phyloP scores from a whole-genome alignment of 2,888 invertebrate genomes.

The Dugesia japonica region DNA sequence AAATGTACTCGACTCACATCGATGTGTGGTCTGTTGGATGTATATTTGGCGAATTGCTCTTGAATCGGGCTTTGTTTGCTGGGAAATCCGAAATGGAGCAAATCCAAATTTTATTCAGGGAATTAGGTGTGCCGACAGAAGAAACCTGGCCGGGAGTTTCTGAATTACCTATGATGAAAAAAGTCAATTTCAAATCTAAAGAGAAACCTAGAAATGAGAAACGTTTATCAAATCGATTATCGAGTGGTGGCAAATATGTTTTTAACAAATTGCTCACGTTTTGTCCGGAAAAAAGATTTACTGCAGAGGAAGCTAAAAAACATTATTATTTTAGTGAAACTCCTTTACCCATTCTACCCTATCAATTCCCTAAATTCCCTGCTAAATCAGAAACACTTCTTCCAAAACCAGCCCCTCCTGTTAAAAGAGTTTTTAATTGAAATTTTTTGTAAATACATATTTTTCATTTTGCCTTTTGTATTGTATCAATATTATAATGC shows the following conservation, averaged over 20 bases:
- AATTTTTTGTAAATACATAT: neutral
- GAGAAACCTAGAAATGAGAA: constrained; percentile 49
- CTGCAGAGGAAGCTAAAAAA: constrained; percentile 70
- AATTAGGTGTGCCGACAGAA: constrained; percentile 85
- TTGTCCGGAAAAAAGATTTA: constrained; percentile 68
- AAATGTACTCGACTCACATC: constrained; percentile 80
- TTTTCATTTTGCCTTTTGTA: neutral
- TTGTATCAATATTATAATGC: too few relatives aligned
- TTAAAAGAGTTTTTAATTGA: constrained; percentile 20
- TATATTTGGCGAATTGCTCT: constrained; percentile 83
- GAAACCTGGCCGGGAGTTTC: constrained; percentile 83
- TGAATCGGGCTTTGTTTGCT: constrained; percentile 84
- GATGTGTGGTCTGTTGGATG: constrained; percentile 95
- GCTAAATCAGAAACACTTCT: constrained; percentile 62
- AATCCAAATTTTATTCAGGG: constrained; percentile 71
- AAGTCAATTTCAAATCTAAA: constrained; percentile 67
- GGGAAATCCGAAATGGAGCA: constrained; percentile 92
- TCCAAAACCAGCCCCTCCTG: neutral
- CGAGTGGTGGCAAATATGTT: neutral
- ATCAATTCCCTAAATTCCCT: constrained; percentile 98
- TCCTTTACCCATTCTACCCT: constrained; percentile 79
- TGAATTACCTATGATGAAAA: constrained; percentile 75
- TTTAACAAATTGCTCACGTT: constrained; percentile 73
- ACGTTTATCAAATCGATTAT: constrained; percentile 49
- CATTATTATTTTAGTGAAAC: constrained; percentile 69